These are phyloP conservation scores for Stenichneumon culpator DNA, from an alignment of 2,888 invertebrate genomes.

Conservation along the genomic window DNA sequence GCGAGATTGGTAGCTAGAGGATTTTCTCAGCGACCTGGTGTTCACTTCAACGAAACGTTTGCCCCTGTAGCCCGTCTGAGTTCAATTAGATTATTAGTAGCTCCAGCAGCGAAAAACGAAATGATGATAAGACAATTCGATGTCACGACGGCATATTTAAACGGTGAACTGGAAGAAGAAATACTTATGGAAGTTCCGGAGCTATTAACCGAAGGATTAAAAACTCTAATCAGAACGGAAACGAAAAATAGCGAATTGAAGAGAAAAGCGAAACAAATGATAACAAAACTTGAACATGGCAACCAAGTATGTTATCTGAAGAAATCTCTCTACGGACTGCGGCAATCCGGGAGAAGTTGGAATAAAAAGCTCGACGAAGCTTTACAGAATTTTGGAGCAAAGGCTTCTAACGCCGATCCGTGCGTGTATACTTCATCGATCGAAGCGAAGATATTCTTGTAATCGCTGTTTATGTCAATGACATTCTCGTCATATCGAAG, in stretches of 20 bases:
- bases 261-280: constrained; percentile 6
- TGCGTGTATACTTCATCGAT: constrained; percentile 68
- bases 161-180: constrained; percentile 20
- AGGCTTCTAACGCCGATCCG: constrained; percentile 41
- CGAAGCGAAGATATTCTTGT: constrained; percentile 58
- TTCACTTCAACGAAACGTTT: constrained; percentile 18
- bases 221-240: constrained; percentile 13
- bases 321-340: constrained; percentile 60
- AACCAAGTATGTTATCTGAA: constrained; percentile 58
- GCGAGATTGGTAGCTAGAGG: constrained; percentile 26
- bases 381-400: constrained; percentile 37
- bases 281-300: background rate
- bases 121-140: constrained; percentile 38
- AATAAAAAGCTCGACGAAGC: constrained; percentile 41
- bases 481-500: constrained; percentile 70
- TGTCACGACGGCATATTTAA: constrained; percentile 17
- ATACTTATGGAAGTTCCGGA: constrained; percentile 28
- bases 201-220: background rate
- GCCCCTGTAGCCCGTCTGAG: constrained; percentile 10
- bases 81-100: constrained; percentile 4
- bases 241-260: background rate
- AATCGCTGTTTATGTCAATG: constrained; percentile 73
- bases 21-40: constrained; percentile 18
- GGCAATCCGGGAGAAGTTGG: constrained; percentile 60
- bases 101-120: background rate